These are phyloP conservation scores for Vollenhovia emeryi DNA, from an alignment of 1,140 invertebrate species.

Conservation along the genomic window DNA sequence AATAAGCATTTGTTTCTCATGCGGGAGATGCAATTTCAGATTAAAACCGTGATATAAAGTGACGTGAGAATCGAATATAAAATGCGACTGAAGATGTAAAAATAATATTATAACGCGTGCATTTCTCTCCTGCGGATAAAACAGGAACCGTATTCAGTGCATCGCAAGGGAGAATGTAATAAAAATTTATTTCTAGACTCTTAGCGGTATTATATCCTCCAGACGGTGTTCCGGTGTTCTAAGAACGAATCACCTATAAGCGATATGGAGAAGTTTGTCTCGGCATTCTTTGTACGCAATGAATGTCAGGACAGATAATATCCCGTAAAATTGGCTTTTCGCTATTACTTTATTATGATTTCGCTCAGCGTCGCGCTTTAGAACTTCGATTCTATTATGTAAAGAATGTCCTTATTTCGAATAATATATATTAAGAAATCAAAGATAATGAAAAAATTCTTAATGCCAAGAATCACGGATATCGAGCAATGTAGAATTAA, in stretches of 20 bases:
- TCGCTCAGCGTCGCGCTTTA: neutral
- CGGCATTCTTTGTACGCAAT: constrained; percentile 11
- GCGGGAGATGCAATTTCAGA: neutral
- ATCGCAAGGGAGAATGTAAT: neutral
- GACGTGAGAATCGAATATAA: neutral
- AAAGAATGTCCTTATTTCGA: neutral
- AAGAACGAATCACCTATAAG: neutral
- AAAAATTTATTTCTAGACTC: constrained; percentile 27
- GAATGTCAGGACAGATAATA: constrained; percentile 31
- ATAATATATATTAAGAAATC: neutral
- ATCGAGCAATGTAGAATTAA: neutral
- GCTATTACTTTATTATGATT: constrained; percentile 26
- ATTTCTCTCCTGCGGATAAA: neutral
- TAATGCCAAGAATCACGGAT: neutral
- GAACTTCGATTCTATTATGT: constrained; percentile 1
- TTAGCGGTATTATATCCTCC: neutral
- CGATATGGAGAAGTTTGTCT: neutral
- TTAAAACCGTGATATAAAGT: neutral
- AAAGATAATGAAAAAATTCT: neutral
- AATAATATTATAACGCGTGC: neutral
- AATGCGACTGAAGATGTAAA: neutral
- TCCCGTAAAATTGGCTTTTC: constrained; percentile 17
- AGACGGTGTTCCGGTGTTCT: neutral
- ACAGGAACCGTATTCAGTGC: neutral
- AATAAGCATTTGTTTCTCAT: neutral